Evolutionary conservation across 2,113 vertebrate species (phyloP).

Genomic region (Ailuropoda melanoleuca): DNA sequence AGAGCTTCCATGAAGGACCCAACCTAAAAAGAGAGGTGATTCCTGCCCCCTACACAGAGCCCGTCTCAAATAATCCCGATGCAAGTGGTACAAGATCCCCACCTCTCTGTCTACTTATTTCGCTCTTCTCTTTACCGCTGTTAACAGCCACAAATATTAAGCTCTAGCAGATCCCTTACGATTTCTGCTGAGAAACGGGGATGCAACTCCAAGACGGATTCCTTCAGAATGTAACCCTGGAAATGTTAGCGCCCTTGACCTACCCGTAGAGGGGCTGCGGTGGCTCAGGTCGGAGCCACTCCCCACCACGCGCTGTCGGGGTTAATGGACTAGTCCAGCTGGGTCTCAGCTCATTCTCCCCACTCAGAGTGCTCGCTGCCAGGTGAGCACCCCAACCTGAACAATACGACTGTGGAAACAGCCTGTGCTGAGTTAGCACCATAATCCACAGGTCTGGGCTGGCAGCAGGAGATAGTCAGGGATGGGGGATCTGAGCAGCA

Average conservation of each 20-base stretch:
- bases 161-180: neutral
- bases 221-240: neutral
- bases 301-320: neutral
- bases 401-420: neutral
- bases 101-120: neutral
- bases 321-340: neutral
- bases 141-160: neutral
- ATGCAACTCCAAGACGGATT: neutral
- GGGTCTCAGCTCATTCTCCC: neutral
- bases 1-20: neutral
- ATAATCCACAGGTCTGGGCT: neutral
- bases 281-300: neutral
- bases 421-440: neutral
- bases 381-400: neutral
- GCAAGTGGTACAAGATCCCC: neutral
- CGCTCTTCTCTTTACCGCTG: neutral
- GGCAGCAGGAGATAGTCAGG: neutral
- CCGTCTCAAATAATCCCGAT: neutral
- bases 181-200: neutral
- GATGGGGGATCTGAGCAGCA: neutral
- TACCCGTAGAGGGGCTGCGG: neutral
- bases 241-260: neutral
- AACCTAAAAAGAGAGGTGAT: neutral
- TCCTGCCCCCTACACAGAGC: neutral
- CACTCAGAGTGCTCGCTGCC: neutral